These are phyloP conservation scores for Cuculus canorus DNA, from an alignment of 2,797 vertebrate species.

Conservation along the genomic window DNA sequence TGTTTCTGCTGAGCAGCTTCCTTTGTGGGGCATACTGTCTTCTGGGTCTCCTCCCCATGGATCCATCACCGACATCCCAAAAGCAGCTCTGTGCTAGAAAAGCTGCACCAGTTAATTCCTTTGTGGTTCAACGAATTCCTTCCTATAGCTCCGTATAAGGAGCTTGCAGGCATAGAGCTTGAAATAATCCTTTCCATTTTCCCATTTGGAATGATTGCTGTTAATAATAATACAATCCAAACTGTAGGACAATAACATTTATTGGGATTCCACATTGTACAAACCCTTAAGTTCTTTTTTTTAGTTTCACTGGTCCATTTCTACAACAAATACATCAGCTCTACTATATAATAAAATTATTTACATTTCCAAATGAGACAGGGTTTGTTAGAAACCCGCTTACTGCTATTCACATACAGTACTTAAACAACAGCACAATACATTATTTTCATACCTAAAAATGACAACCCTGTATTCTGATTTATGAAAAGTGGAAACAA, in stretches of 20 bases:
- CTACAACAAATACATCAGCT: constrained; percentile 85
- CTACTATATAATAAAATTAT: constrained; percentile 85
- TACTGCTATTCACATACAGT: constrained; percentile 84
- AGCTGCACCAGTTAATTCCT: constrained; percentile 6
- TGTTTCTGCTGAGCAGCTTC: background rate
- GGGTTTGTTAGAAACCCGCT: constrained; percentile 71
- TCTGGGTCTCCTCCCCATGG: fast-evolving
- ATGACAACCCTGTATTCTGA: constrained; percentile 81
- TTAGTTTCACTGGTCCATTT: constrained; percentile 83
- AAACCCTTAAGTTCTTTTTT: constrained; percentile 79
- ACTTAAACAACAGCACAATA: constrained; percentile 82
- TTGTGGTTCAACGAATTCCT: constrained; percentile 33
- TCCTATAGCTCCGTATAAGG: constrained; percentile 47
- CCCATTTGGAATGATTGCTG: background rate
- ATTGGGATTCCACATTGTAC: constrained; percentile 83
- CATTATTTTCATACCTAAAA: constrained; percentile 79
- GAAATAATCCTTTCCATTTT: constrained; percentile 15
- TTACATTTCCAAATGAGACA: constrained; percentile 78
- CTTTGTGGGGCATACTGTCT: fast-evolving
- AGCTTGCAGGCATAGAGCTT: constrained; percentile 26
- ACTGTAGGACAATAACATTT: constrained; percentile 81
- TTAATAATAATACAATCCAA: constrained; percentile 61
- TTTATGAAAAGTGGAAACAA: constrained; percentile 81
- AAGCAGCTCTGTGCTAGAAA: background rate
- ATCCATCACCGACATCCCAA: fast-evolving